Percentiles rank a stretch among this genome's conserved stretches.
Conservation (phyloP, 2,113 vertebrate genomes). For the Lipotes vexillifer region DNA sequence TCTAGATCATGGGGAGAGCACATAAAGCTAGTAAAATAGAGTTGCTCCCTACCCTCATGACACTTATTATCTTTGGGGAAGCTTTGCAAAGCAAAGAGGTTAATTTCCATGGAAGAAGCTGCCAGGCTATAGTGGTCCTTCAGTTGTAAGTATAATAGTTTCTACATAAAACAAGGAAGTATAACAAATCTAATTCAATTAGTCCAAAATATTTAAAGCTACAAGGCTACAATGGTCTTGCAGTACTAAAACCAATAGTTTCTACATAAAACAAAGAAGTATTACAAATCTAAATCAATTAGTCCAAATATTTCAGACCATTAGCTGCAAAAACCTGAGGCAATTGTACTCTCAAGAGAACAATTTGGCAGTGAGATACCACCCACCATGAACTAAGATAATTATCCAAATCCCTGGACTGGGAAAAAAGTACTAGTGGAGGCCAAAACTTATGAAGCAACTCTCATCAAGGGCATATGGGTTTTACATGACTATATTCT, state of each 20-base stretch:
- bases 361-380: conserved; percentile 40
- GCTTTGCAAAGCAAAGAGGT: not conserved
- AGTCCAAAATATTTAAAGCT: not conserved
- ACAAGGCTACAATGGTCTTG: not conserved
- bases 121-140: not conserved
- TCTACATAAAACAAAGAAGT: not conserved
- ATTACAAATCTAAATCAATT: conserved; percentile 32
- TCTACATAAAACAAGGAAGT: not conserved
- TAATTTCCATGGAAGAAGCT: not conserved
- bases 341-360: not conserved
- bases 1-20: not conserved
- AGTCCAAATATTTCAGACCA: conserved; percentile 21
- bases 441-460: not conserved
- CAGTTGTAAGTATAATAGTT: not conserved
- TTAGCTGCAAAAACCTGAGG: conserved; percentile 40
- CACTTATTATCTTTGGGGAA: not conserved
- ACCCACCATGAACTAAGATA: conserved; percentile 53
- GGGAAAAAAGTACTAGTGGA: not conserved
- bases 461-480: not conserved
- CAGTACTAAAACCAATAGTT: not conserved
- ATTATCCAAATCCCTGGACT: conserved; percentile 34
- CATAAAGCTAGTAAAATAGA: not conserved
- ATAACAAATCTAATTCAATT: not conserved
- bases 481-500: not conserved
- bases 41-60: not conserved